Evolutionary conservation across 92 coral and sea anemone species (phyloP).

Genomic region (Siderastrea radians): DNA sequence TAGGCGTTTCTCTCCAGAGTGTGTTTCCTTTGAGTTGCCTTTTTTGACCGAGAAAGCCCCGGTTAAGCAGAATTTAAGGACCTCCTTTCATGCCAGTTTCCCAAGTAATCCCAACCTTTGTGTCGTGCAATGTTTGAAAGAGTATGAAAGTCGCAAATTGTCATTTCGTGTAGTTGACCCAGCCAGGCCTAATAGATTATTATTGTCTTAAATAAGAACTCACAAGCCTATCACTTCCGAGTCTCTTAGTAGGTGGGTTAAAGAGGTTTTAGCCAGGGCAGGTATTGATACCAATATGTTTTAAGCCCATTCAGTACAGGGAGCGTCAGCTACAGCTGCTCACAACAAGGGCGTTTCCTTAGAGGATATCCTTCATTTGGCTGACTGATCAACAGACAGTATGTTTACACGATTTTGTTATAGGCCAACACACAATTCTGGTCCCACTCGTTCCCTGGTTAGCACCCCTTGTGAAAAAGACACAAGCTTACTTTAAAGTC

Average conservation of each 20-base stretch:
- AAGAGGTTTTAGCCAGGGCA: slow-evolving; percentile 37
- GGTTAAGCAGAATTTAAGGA: slow-evolving; percentile 44
- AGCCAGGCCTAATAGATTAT: slow-evolving; percentile 39
- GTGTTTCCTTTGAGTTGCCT: slow-evolving; percentile 59
- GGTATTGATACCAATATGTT: slow-evolving; percentile 52
- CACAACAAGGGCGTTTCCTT: slow-evolving; percentile 10
- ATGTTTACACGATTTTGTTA: slow-evolving; percentile 53
- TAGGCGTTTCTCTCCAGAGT: slow-evolving; percentile 56
- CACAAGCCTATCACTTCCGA: slow-evolving; percentile 66
- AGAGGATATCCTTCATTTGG: slow-evolving; percentile 21
- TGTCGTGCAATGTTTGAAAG: slow-evolving; percentile 48
- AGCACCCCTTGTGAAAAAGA: neutral
- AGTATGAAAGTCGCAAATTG: slow-evolving; percentile 57
- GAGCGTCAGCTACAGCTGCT: slow-evolving; percentile 48
- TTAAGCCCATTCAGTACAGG: slow-evolving; percentile 45
- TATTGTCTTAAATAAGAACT: slow-evolving; percentile 54
- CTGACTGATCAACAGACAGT: slow-evolving; percentile 50
- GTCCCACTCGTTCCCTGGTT: slow-evolving; percentile 1
- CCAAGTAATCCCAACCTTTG: slow-evolving; percentile 36
- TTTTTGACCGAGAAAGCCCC: slow-evolving; percentile 36
- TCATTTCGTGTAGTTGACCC: slow-evolving; percentile 36
- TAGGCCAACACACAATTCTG: slow-evolving; percentile 23
- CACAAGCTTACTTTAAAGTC: slow-evolving; percentile 22
- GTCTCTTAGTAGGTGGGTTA: slow-evolving; percentile 63
- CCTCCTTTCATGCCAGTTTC: slow-evolving; percentile 62